phyloP scores from a whole-genome alignment of 2,888 invertebrate genomes.

The Nomada ruficornis region DNA sequence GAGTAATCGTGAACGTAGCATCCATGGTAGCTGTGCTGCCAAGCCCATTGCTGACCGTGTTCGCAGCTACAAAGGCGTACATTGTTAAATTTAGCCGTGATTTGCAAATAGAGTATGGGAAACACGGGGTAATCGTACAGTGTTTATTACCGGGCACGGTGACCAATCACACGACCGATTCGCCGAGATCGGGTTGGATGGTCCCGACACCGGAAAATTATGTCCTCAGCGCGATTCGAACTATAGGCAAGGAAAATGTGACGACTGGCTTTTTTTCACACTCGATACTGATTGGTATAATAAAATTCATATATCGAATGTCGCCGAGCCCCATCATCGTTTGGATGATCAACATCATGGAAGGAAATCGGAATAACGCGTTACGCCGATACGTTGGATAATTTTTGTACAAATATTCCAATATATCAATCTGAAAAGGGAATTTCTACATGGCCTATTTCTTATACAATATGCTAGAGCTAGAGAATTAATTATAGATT shows the following conservation, averaged over 20 bases:
- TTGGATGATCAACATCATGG: constrained; percentile 73
- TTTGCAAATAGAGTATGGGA: constrained; percentile 89
- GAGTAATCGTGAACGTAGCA: constrained; percentile 94
- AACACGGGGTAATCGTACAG: constrained; percentile 90
- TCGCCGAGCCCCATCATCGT: constrained; percentile 68
- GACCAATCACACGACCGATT: constrained; percentile 93
- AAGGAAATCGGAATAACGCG: constrained; percentile 71
- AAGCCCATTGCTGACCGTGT: constrained; percentile 92
- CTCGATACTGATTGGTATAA: constrained; percentile 85
- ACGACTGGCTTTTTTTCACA: constrained; percentile 92
- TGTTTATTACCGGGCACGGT: constrained; percentile 94
- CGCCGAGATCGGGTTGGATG: constrained; percentile 87
- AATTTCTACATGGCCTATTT: neutral
- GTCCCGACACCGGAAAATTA: constrained; percentile 90
- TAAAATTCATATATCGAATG: constrained; percentile 78
- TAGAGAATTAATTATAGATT: too few relatives aligned
- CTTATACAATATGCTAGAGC: too few relatives aligned
- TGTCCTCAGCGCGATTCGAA: constrained; percentile 89
- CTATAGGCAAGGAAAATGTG: constrained; percentile 88
- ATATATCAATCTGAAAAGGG: constrained; percentile 15
- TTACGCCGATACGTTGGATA: constrained; percentile 74
- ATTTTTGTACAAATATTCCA: constrained; percentile 37
- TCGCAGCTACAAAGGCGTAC: constrained; percentile 94
- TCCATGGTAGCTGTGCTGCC: constrained; percentile 92
- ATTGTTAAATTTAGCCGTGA: constrained; percentile 92